These are phyloP conservation scores for Coracias cyanogaster DNA, from an alignment of 2,797 vertebrate genomes.

Conservation along the genomic window DNA sequence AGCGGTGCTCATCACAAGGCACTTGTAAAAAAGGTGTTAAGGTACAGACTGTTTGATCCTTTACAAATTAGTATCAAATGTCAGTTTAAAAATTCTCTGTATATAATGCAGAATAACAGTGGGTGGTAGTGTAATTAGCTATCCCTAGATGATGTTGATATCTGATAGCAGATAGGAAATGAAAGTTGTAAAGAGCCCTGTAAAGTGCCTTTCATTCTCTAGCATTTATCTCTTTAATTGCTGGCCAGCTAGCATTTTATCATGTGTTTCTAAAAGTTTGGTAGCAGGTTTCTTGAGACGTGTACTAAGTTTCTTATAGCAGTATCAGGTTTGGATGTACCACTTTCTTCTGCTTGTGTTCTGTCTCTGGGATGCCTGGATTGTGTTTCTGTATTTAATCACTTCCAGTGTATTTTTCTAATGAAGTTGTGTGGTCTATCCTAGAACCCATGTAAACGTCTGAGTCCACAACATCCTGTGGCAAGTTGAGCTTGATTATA, in stretches of 20 bases:
- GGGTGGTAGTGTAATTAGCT: not conserved
- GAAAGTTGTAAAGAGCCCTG: not conserved
- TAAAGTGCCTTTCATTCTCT: not conserved
- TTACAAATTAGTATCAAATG: not conserved
- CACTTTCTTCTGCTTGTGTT: not conserved
- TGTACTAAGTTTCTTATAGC: not conserved
- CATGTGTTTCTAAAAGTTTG: not conserved
- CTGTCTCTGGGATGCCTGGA: not conserved
- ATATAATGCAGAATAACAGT: not conserved
- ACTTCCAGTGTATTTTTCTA: not conserved
- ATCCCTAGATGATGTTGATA: not conserved
- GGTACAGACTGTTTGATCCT: not conserved
- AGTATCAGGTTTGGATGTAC: not conserved
- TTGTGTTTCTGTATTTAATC: not conserved
- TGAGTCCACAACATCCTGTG: not conserved
- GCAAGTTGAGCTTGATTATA: not conserved
- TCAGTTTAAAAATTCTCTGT: not conserved
- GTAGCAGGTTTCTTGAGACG: not conserved
- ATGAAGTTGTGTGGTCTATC: not conserved
- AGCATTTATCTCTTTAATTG: not conserved
- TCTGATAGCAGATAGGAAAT: not conserved
- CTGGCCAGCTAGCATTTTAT: not conserved
- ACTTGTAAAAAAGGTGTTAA: not conserved
- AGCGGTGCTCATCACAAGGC: not conserved
- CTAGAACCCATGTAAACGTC: not conserved